phyloP scores from a whole-genome alignment of 2,113 vertebrate genomes.

The Myodes glareolus region DNA sequence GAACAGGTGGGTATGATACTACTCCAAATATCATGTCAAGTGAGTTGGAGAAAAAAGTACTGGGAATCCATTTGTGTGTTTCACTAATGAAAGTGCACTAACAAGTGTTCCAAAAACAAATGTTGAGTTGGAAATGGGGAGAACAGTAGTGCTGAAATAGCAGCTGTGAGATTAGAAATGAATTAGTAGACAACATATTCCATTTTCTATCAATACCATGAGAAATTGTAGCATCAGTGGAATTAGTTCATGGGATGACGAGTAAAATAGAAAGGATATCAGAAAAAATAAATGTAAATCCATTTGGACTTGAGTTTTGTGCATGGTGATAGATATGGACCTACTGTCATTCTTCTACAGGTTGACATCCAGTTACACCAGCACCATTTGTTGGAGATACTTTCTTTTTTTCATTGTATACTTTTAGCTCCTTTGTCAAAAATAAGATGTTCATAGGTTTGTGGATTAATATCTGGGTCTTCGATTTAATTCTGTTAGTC shows the following conservation, averaged over 20 bases:
- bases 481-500: too few species aligned
- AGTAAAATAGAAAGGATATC: not conserved
- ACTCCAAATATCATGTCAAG: not conserved
- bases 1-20: not conserved
- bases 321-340: too few species aligned
- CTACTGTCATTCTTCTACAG: too few species aligned
- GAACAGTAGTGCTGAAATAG: not conserved
- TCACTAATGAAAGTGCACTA: not conserved
- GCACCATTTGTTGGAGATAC: too few species aligned
- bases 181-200: not conserved
- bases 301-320: too few species aligned
- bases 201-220: not conserved
- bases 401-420: too few species aligned
- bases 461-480: too few species aligned
- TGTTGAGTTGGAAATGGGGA: not conserved
- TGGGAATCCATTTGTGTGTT: not conserved
- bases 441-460: too few species aligned
- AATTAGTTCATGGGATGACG: not conserved
- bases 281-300: too few species aligned
- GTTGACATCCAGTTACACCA: too few species aligned
- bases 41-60: not conserved
- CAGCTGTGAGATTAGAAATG: not conserved
- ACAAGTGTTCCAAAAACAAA: not conserved
- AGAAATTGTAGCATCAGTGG: not conserved
- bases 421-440: too few species aligned